Percentiles rank a stretch among this genome's conserved stretches.
These are phyloP conservation scores for Grammomys dolichurus DNA, from an alignment of 2,113 vertebrate species.

Conservation along the genomic window DNA sequence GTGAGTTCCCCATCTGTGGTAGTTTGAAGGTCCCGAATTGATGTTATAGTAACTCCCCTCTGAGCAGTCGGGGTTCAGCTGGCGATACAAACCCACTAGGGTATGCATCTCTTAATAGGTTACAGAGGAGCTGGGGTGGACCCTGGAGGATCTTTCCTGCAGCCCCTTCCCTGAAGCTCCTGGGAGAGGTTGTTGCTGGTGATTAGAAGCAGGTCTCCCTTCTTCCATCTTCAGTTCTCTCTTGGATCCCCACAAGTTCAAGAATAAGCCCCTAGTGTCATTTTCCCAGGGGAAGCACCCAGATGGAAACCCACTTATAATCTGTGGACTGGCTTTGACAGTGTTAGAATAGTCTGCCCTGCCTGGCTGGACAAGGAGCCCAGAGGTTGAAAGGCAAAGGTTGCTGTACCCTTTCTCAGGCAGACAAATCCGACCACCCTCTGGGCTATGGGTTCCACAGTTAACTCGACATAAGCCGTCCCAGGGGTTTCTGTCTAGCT, in stretches of 20 bases:
- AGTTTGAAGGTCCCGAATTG: background rate
- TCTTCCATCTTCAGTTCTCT: background rate
- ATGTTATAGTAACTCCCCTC: too few relatives aligned
- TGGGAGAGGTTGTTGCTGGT: background rate
- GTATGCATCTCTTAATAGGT: background rate
- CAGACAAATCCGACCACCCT: background rate
- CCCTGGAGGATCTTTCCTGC: too few relatives aligned
- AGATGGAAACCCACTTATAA: background rate
- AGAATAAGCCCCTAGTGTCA: background rate
- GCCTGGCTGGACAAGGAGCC: background rate
- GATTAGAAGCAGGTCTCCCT: background rate
- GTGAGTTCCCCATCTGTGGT: background rate
- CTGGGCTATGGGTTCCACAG: background rate
- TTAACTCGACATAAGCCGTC: background rate
- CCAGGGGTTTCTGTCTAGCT: background rate
- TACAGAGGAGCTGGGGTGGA: background rate
- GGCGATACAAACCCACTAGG: background rate
- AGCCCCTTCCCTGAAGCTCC: background rate
- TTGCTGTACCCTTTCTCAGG: accelerated
- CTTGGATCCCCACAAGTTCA: background rate
- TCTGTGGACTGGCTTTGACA: background rate
- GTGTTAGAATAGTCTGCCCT: background rate
- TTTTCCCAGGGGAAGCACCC: background rate
- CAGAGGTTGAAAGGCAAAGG: background rate
- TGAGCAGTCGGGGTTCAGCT: accelerated